Evolutionary conservation across 2,797 vertebrate genomes (phyloP).

Genomic region (Poeciliopsis presidionis): DNA sequence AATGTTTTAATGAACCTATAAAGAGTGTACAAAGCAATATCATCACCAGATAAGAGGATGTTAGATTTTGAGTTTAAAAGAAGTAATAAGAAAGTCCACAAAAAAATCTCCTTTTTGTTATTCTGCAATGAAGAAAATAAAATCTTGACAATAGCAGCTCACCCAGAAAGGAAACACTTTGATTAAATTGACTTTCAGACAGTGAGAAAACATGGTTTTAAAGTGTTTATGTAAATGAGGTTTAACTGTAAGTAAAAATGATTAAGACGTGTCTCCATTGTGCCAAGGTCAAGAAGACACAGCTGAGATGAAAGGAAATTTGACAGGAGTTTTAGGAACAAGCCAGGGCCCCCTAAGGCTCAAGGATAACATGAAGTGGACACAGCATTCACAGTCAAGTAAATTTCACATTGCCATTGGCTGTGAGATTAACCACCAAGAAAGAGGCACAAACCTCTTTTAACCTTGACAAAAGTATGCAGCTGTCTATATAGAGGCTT

Average conservation of each 20-base stretch:
- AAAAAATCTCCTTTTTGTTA: background rate
- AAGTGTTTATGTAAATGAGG: background rate
- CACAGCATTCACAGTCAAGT: background rate
- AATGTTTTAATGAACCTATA: too few species aligned
- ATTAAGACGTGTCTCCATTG: background rate
- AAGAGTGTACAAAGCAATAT: too few species aligned
- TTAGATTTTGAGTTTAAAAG: too few species aligned
- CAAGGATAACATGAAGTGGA: background rate
- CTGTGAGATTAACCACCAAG: background rate
- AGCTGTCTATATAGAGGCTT: background rate
- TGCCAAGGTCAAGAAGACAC: background rate
- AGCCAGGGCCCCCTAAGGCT: background rate
- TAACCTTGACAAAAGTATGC: background rate
- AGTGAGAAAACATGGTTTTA: background rate
- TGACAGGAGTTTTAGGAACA: background rate
- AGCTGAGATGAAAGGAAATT: background rate
- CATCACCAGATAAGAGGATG: background rate
- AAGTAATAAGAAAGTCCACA: too few species aligned
- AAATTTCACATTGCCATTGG: background rate
- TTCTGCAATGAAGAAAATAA: background rate
- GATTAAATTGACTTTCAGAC: background rate
- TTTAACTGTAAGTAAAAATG: background rate
- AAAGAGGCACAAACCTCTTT: background rate
- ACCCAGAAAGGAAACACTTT: too few species aligned
- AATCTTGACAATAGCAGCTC: too few species aligned